These are phyloP conservation scores for Lamprotornis superbus DNA, from an alignment of 2,113 vertebrate genomes.

Conservation along the genomic window DNA sequence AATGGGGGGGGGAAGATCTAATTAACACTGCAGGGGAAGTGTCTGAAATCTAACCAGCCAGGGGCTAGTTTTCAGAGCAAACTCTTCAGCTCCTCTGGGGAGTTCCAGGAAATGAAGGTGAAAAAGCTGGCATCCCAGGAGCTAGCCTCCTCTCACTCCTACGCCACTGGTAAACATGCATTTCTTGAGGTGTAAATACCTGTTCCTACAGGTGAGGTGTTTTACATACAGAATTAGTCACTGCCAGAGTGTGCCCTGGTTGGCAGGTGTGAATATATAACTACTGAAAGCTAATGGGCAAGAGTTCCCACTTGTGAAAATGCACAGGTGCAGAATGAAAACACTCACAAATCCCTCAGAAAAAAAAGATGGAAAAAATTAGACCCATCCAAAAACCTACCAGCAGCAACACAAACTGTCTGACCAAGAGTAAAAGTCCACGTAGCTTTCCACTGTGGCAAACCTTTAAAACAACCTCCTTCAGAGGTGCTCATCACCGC, in stretches of 20 bases:
- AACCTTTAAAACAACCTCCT: not conserved
- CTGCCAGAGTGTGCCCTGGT: not conserved
- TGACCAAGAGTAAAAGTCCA: conserved; percentile 6
- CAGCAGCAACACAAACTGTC: not conserved
- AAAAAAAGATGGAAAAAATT: not conserved
- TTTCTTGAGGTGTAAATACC: not conserved
- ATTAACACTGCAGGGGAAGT: not conserved
- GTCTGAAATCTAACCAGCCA: not conserved
- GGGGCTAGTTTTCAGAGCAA: not conserved
- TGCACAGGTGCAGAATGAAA: not conserved
- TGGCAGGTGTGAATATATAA: not conserved
- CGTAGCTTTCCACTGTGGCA: not conserved
- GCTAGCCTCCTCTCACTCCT: not conserved
- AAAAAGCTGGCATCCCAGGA: not conserved
- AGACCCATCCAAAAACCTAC: not conserved
- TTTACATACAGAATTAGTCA: not conserved
- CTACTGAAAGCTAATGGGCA: not conserved
- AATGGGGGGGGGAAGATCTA: fast-evolving
- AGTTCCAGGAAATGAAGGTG: not conserved
- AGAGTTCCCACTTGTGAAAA: not conserved
- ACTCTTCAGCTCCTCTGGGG: not conserved
- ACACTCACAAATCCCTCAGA: not conserved
- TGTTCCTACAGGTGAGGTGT: not conserved
- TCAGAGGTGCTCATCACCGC: not conserved
- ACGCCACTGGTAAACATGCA: fast-evolving